Evolutionary conservation across 2,888 invertebrate genomes (phyloP).

Genomic region (Nebria salina): DNA sequence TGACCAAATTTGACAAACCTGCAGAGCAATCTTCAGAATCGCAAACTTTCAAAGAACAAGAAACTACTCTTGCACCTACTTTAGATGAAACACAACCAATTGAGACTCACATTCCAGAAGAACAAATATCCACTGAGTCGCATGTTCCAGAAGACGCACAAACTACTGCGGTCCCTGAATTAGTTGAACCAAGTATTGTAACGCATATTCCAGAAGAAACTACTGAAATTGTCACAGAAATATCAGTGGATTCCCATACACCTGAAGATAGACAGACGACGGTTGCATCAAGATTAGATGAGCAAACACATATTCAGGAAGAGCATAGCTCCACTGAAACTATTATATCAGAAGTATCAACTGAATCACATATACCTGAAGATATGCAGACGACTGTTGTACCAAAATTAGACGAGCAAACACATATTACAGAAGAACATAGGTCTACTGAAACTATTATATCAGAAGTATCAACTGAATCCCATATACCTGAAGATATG

Average conservation of each 20-base stretch:
- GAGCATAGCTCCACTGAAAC: constrained; percentile 12
- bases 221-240: constrained; percentile 28
- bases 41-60: constrained; percentile 17
- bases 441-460: constrained; percentile 31
- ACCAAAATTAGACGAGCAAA: not conserved
- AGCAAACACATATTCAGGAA: constrained; percentile 12
- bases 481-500: constrained; percentile 4
- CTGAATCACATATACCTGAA: constrained; percentile 21
- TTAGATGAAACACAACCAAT: constrained; percentile 34
- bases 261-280: constrained; percentile 42
- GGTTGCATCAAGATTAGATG: constrained; percentile 18
- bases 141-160: constrained; percentile 47
- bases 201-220: constrained; percentile 12
- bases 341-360: not conserved
- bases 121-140: constrained; percentile 47
- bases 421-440: constrained; percentile 45
- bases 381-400: not conserved
- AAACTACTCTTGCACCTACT: constrained; percentile 19
- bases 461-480: constrained; percentile 24
- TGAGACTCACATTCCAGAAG: constrained; percentile 49
- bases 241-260: constrained; percentile 47
- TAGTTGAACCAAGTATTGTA: constrained; percentile 18
- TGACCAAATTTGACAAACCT: constrained; percentile 7
- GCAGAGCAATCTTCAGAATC: constrained; percentile 49
- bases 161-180: constrained; percentile 16